phyloP scores from a whole-genome alignment of 1,140 invertebrate species.

The Orchesella cincta region DNA sequence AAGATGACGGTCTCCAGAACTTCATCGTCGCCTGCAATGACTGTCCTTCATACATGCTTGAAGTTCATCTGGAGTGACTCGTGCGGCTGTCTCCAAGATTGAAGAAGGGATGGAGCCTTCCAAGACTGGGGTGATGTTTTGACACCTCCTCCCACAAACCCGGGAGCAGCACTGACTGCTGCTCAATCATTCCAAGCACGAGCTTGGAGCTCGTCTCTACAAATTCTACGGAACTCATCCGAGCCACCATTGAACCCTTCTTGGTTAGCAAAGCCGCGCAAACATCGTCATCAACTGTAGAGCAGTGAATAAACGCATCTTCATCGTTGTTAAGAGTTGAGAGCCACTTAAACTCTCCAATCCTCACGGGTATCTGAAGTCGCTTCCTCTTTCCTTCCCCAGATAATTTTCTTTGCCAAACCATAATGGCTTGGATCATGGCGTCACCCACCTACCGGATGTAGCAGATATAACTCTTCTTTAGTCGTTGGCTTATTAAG shows the following conservation, averaged over 20 bases:
- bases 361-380: neutral
- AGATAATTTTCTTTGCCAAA: neutral
- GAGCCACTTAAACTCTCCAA: neutral
- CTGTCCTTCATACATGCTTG: neutral
- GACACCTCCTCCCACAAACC: neutral
- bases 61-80: neutral
- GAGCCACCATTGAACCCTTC: neutral
- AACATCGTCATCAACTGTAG: neutral
- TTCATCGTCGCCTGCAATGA: neutral
- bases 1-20: too few relatives aligned
- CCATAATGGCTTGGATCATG: constrained; percentile 36
- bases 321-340: neutral
- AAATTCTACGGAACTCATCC: neutral
- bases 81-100: too few relatives aligned
- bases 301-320: neutral
- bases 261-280: neutral
- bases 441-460: constrained; percentile 38
- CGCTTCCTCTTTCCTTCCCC: neutral
- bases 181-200: neutral
- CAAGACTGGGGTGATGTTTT: neutral
- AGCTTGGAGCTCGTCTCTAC: neutral
- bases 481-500: neutral
- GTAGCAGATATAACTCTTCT: constrained; percentile 4
- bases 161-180: neutral
- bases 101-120: neutral